Base-by-base conservation (phyloP, 2,888 invertebrate species). In the Osmoderma eremita region DNA sequence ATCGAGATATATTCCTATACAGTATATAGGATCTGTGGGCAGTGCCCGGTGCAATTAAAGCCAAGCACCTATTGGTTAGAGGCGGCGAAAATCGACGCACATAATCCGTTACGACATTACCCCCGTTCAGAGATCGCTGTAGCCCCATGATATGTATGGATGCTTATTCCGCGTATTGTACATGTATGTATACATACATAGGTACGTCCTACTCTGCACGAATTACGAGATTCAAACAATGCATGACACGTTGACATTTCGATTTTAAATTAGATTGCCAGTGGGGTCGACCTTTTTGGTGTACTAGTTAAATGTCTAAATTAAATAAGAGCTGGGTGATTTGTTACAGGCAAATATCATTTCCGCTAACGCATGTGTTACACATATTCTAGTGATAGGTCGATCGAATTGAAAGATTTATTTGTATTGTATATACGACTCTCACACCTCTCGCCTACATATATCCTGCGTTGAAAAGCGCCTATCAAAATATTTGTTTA, bases 231-330 rank as follows among this genome's bases (percentile, higher is more conserved):
- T 13, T 51, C 20, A 8, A 48, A 5, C 30, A 30, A 30, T 30
- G 30, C 10, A 12, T 13, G 50, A 24, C 50, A 51, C 50, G 50
- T 30, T 24, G 50, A 24, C 50, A 51, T 51, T 51, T 51, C 20
- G 50, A 42, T 22, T 51, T 51, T 51, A 51, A 51, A 51, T 51
- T 30, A 30, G 50, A 30, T 30, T 30, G 30, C 30, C 30, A 30
- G 13, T 30, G 13, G 15, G 30, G 13, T 22, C 50, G 50, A 51
- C 50, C 24, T 51, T 13, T 45, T 20, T 30, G 30, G n/a, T 5
- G 24, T 15, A 22, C 50, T 4, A 51, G 20, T 30, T 51, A 22
- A 30, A 51, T 51, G 50, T 51, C 50, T 20, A 22, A 42, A 42
- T 42, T 42, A 42, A 42, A 42, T 13, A 30, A 24, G 24, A 50